phyloP scores from a whole-genome alignment of 2,113 vertebrate species.

The Actenoides lindsayi region DNA sequence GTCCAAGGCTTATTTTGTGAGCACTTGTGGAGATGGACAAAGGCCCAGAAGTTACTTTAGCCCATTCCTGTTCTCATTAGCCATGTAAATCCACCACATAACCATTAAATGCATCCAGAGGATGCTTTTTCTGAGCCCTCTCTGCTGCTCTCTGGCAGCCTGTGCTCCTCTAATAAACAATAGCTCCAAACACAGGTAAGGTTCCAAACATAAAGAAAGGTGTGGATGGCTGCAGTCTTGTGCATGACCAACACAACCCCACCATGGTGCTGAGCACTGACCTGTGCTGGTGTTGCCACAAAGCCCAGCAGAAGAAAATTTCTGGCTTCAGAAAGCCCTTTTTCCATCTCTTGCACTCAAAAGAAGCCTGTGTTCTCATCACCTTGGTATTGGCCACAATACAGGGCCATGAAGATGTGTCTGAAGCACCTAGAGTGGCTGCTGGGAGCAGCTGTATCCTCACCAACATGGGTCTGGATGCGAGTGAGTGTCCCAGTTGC shows the following conservation, averaged over 20 bases:
- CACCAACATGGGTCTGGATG: background rate
- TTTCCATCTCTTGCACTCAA: background rate
- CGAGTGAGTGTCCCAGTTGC: background rate
- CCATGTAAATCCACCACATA: background rate
- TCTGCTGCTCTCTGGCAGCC: background rate
- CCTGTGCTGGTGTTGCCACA: background rate
- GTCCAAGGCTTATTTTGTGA: background rate
- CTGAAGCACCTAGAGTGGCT: background rate
- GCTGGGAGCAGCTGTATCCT: background rate
- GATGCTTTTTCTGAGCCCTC: background rate
- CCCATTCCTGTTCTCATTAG: background rate
- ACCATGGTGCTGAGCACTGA: background rate
- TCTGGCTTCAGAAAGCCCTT: background rate
- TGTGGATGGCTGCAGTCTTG: background rate
- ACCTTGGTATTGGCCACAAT: background rate
- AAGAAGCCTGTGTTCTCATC: background rate
- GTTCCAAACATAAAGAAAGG: background rate
- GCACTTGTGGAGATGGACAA: background rate
- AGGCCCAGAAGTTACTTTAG: background rate
- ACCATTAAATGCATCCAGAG: background rate
- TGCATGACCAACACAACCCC: accelerated
- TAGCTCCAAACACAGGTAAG: background rate
- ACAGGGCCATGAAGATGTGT: background rate
- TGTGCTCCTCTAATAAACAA: background rate
- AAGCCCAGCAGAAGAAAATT: background rate